A percentile compares a stretch with the other conserved stretches of the same genome.
Conservation (phyloP, 2,888 invertebrate species). For the Drosophila siamana region DNA sequence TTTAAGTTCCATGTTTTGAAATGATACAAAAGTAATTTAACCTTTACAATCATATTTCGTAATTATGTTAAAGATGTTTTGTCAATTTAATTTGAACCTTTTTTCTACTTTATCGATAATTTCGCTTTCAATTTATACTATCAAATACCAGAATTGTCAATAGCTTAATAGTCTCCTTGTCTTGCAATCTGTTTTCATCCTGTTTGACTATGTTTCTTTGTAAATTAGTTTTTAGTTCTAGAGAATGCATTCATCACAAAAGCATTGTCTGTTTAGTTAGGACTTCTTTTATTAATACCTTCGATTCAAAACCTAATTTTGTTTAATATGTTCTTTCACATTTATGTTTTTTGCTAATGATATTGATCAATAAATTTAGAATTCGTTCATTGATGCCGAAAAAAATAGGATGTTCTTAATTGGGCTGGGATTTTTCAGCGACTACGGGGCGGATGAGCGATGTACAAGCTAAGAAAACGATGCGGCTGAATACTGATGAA, state of each 20-base stretch:
- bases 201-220: conserved; percentile 34
- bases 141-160: conserved; percentile 16
- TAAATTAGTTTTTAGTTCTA: conserved; percentile 45
- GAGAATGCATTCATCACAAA: conserved; percentile 46
- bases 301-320: conserved; percentile 36
- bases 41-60: conserved; percentile 23
- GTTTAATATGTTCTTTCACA: conserved; percentile 47
- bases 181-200: conserved; percentile 20
- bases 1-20: conserved; percentile 59
- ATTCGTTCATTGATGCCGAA: conserved; percentile 54
- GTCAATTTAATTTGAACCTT: conserved; percentile 15
- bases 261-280: conserved; percentile 35
- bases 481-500: background rate
- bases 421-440: background rate
- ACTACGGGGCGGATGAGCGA: background rate
- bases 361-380: conserved; percentile 58
- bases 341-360: conserved; percentile 47
- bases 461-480: background rate
- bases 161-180: conserved; percentile 5
- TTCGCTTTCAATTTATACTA: conserved; percentile 20
- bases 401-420: conserved; percentile 9
- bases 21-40: conserved; percentile 31
- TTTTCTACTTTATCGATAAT: conserved; percentile 16
- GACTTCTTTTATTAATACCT: conserved; percentile 26
- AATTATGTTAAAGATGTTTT: conserved; percentile 30